Base-by-base conservation (phyloP, 1,140 invertebrate species). In the Neodiprion fabricii region DNA sequence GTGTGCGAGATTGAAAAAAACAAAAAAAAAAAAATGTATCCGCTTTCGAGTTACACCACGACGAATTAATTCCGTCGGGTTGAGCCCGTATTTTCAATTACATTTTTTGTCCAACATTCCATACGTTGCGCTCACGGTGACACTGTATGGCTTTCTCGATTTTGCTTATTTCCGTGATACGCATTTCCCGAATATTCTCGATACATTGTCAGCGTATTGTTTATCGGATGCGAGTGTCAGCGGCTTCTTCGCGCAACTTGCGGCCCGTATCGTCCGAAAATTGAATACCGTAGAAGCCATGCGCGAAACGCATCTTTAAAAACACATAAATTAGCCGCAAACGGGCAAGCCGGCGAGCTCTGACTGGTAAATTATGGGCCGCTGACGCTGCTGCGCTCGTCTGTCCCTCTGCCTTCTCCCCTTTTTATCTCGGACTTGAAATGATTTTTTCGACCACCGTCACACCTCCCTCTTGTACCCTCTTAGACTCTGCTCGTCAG, bases 281-380 rank as follows among this genome's bases (percentile, higher is more conserved):
- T 84, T 83, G 80, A 81, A 81, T 82, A 72, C 73, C 47, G 75
- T 76, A 72, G 77, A 50, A 79, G 76, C 75, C 70, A 72, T 66
- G 71, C 74, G 49, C 74, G 71, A 71, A 69, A 49, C 70, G 7
- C 74, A 76, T 81, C 80, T 84, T 88, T 87, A 87, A 88, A 88
- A 87, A 86, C 84, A 86, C 86, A 87, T 88, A 88, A 88, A 88
- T 88, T 88, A 85, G 79, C 83, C 76, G 80, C 81, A 85, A 88
- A 87, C 82, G 81, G 82, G 83, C 81, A 74, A 77, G 81, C 82
- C 78, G 81, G 79, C 79, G 79, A 83, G 80, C 82, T 79, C 81
- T 80, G 81, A 83, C 76, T 80, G 82, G 81, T 88, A 87, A 87
- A 86, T 88, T 87, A 86, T 85, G 84, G 81, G 86, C 85, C 83